Percentiles rank a stretch among this genome's conserved stretches.
These are phyloP conservation scores for Ctenomys sociabilis DNA, from an alignment of 2,113 vertebrate genomes.

Conservation along the genomic window DNA sequence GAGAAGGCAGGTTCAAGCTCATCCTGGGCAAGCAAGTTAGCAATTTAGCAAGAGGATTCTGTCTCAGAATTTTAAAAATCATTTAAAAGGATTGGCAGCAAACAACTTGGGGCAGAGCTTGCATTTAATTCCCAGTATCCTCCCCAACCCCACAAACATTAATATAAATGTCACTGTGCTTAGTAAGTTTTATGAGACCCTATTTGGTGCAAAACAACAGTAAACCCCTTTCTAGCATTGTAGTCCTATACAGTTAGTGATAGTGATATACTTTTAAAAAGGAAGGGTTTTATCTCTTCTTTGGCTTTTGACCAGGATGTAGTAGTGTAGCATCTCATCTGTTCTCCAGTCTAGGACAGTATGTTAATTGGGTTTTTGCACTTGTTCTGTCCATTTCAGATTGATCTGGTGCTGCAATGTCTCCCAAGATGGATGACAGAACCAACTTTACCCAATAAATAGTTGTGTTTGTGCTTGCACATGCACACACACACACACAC, in stretches of 20 bases:
- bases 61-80: neutral
- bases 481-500: too few relatives aligned
- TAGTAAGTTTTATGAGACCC: neutral
- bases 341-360: neutral
- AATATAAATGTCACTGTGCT: neutral
- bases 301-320: neutral
- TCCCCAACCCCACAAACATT: neutral
- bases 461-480: neutral
- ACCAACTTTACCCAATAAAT: too few relatives aligned
- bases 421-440: neutral
- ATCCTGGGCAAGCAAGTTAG: neutral
- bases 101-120: neutral
- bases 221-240: slow-evolving; percentile 42
- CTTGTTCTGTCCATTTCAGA: neutral
- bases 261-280: neutral
- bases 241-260: neutral
- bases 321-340: neutral
- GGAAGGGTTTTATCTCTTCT: neutral
- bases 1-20: neutral
- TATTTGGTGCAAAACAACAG: neutral
- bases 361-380: neutral
- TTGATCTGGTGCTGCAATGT: neutral
- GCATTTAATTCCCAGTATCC: neutral
- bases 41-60: neutral
- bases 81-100: neutral